Evolutionary conservation across 2,113 vertebrate species (phyloP).

Genomic region (Heterocephalus glaber): DNA sequence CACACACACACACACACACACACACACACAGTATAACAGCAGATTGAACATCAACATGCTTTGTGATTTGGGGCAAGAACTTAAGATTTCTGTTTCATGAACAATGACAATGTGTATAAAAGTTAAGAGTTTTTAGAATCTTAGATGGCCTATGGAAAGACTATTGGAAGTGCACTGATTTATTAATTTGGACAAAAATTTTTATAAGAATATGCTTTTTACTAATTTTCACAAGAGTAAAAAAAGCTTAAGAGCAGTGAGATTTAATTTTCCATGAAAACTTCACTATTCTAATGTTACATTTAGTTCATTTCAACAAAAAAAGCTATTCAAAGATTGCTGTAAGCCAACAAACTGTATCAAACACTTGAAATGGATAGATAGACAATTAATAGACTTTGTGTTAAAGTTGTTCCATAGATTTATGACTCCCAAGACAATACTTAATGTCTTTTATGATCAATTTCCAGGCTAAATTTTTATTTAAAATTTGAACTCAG

Average conservation of each 20-base stretch:
- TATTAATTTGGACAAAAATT: constrained; percentile 26
- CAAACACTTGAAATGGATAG: not conserved
- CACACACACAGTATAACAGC: not conserved
- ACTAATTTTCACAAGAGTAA: constrained; percentile 18
- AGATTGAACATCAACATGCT: constrained; percentile 44
- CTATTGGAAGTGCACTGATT: not conserved
- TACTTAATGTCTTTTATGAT: not conserved
- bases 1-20: not conserved
- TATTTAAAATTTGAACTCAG: not conserved
- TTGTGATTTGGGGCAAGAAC: constrained; percentile 33
- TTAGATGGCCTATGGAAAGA: constrained; percentile 23
- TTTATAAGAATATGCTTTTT: not conserved
- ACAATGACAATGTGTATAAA: constrained; percentile 4
- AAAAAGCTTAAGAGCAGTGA: constrained; percentile 3
- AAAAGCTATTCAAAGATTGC: not conserved
- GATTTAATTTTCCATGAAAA: constrained; percentile 37
- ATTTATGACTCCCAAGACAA: not conserved
- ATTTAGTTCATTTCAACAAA: constrained; percentile 42
- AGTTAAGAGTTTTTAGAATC: constrained; percentile 37
- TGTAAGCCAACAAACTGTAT: not conserved
- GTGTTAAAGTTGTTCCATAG: not conserved
- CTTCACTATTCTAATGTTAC: not conserved
- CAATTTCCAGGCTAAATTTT: not conserved
- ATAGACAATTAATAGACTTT: not conserved
- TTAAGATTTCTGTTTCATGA: constrained; percentile 54